Evolutionary conservation across 2,797 vertebrate genomes (phyloP), one percentile per base, ranked within the genome.

Genomic region (Sylvia borin): DNA sequence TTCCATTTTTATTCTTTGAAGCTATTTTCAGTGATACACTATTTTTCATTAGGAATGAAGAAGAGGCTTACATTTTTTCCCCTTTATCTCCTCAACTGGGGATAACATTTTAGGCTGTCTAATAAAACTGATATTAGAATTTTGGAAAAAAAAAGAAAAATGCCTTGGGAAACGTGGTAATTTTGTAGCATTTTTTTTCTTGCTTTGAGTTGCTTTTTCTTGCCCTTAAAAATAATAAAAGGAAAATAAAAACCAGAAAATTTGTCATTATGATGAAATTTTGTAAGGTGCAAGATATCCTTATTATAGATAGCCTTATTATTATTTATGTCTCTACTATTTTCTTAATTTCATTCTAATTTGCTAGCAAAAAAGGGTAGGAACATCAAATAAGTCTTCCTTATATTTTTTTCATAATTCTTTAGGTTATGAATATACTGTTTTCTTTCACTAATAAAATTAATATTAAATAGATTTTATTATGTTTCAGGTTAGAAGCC

Each of bases 91-190:
- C n/a, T 72, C 10, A 31, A 36, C 8, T 21, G 19, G 3, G 3
- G 5, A 26, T 58, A 76, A 25, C 2, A 48, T 53, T 83, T 92
- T 84, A 72, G 54, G 8, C 38, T 77, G 24, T 10, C 24, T 88
- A 70, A 58, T 66, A 47, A 40, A 54, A 54, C 16, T 72, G 13
- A 2, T 74, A 27, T 13, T 34, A 72, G 45, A 74, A 84, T 67
- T 78, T 76, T 7, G 7, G 40, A 2, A 1, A 1, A 1, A 11
- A 20, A 11, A 16, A 11, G 38, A 8, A 57, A 43, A 7, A 22
- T 43, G 31, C 13, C 3, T 65, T 61, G 14, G n/a, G 27, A 89
- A 87, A n/a, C 4, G 1, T n/a, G 12, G 3, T 27, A 32, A 45
- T 73, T 66, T 65, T 38, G 15, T 31, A 34, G 10, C 21, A 36